Evolutionary conservation across 2,888 invertebrate species (phyloP), one percentile per base, ranked within the genome.

Genomic region (Leucania comma): DNA sequence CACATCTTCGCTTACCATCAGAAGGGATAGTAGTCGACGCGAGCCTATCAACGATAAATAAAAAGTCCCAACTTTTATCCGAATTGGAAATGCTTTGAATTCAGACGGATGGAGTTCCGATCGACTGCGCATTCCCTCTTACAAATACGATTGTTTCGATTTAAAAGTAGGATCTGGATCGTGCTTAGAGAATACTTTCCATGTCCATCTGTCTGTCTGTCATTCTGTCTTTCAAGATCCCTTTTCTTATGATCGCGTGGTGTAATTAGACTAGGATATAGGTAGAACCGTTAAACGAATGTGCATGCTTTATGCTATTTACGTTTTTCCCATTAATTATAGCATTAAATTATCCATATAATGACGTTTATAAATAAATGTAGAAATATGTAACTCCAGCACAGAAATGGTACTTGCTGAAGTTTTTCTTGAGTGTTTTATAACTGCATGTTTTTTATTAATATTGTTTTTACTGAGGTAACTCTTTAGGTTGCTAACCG

Each of bases 281-380:
- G 42, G 42, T 14, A 17, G 17, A 6, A 0, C 6, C 17, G 42
- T 42, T 17, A 42, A 6, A 42, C 42, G 42, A 42, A 42, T 42
- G 42, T 42, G 17, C 6, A 42, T 42, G 22, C 50, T 22, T 24
- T 22, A 22, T 51, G 51, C 48, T 48, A 48, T 48, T 51, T 24
- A 24, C 22, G 24, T 22, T 24, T 22, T 29, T 61, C 22, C 29
- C 60, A 48, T 22, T 38, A 12, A 38, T 38, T 38, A 35, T 35
- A 2, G 29, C 4, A 29, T 29, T 29, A 6, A 22, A 35, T 35
- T 9, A 42, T 42, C 42, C 8, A 35, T 54, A 24, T 61, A 22
- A 62, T 24, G 12, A 24, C 20, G 8, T 53, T 38, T 42, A 67
- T 51, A 38, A 50, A 51, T 66, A 67, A 29, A 67, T 24, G 29